Conservation (phyloP, 2,797 vertebrate species). For the Threskiornis aethiopicus region DNA sequence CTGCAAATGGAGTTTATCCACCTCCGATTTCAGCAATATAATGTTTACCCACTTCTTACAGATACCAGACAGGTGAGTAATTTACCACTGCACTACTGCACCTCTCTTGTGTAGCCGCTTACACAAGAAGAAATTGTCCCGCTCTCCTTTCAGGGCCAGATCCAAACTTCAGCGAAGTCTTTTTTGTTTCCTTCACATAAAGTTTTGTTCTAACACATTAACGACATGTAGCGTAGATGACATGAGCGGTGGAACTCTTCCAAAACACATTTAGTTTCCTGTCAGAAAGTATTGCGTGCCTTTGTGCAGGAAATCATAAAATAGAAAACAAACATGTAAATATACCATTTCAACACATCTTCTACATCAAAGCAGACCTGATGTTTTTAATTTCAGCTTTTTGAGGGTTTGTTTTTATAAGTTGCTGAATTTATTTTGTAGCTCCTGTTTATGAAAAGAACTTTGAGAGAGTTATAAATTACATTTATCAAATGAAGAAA, state of each 20-base stretch:
- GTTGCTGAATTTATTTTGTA: conserved; percentile 46
- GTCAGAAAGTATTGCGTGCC: conserved; percentile 38
- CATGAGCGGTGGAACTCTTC: conserved; percentile 18
- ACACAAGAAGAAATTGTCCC: background rate
- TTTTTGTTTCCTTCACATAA: background rate
- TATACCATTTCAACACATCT: conserved; percentile 62
- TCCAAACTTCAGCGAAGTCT: background rate
- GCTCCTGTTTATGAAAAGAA: conserved; percentile 50
- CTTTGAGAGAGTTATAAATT: conserved; percentile 16
- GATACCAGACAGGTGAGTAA: conserved; percentile 25
- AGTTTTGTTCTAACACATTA: conserved; percentile 1
- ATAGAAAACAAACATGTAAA: conserved; percentile 64
- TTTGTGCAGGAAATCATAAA: conserved; percentile 56
- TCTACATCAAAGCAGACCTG: conserved; percentile 51
- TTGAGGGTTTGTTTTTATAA: conserved; percentile 56
- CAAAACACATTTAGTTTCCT: conserved; percentile 48
- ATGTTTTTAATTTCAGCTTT: conserved; percentile 56
- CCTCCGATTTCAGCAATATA: background rate
- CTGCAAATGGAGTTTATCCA: background rate
- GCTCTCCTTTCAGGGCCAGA: background rate
- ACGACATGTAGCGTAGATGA: background rate
- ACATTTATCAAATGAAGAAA: conserved; percentile 51
- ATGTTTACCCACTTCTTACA: background rate
- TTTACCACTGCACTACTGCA: background rate
- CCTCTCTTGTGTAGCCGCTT: background rate